phyloP scores from a whole-genome alignment of 1,140 invertebrate genomes.

The Bombus confusus region DNA sequence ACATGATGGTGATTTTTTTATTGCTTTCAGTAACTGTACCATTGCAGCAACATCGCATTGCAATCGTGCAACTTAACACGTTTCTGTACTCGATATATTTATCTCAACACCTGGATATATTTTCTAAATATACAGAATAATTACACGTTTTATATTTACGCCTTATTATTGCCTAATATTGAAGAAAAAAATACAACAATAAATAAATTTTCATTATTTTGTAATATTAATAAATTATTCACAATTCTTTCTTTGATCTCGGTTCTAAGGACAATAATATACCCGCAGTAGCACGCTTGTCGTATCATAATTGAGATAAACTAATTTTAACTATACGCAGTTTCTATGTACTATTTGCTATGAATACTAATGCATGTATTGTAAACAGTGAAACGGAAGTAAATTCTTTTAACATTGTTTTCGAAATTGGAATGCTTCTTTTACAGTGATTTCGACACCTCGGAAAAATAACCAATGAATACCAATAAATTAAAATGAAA shows the following conservation, averaged over 20 bases:
- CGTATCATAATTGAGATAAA: slow-evolving; percentile 1
- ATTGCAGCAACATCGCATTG: not conserved
- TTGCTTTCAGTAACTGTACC: not conserved
- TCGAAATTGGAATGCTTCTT: not conserved
- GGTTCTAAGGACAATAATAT: not conserved
- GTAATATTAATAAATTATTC: not conserved
- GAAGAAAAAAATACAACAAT: not conserved
- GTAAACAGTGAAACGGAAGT: not conserved
- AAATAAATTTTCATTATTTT: not conserved
- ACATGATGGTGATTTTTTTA: not conserved
- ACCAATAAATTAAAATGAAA: not conserved
- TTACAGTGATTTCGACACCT: not conserved
- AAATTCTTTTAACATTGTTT: not conserved
- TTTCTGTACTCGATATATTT: no score
- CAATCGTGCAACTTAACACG: not conserved
- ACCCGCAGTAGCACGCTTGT: not conserved
- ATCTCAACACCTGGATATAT: not conserved
- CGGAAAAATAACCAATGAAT: not conserved
- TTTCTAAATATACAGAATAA: not conserved
- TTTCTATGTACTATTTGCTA: not conserved
- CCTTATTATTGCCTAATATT: not conserved
- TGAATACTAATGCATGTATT: not conserved
- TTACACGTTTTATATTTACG: no score
- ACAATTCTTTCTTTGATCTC: no score
- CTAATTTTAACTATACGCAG: no score